Evolutionary conservation across 2,113 vertebrate genomes (phyloP).

Genomic region (Pelecanoides urinatrix): DNA sequence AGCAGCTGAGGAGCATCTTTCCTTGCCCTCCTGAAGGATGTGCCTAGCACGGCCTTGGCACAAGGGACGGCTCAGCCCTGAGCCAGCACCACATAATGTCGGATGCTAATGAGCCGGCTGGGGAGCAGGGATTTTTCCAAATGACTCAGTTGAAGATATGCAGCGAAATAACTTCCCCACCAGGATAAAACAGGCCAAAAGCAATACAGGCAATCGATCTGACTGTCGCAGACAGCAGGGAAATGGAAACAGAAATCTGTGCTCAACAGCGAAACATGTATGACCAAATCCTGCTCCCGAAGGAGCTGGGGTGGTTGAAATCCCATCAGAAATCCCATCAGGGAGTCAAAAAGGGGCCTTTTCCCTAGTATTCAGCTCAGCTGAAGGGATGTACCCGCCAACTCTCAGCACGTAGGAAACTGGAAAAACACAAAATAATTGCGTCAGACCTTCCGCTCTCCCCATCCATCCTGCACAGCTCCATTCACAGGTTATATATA

Average conservation of each 20-base stretch:
- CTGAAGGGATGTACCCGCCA: neutral
- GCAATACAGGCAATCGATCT: neutral
- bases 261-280: fast-evolving
- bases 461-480: neutral
- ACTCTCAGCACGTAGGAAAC: neutral
- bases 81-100: neutral
- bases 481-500: neutral
- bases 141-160: neutral
- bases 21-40: neutral
- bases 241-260: neutral
- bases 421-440: neutral
- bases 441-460: neutral
- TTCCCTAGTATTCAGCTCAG: neutral
- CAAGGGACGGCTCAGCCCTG: neutral
- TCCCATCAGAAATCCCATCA: neutral
- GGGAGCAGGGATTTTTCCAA: neutral
- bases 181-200: neutral
- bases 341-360: neutral
- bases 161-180: neutral
- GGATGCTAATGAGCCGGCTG: neutral
- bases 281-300: neutral
- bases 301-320: neutral
- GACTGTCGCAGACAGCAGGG: neutral
- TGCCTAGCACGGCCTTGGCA: neutral
- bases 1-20: neutral